phyloP scores from a whole-genome alignment of 2,113 vertebrate genomes.

The Ptyas mucosa region DNA sequence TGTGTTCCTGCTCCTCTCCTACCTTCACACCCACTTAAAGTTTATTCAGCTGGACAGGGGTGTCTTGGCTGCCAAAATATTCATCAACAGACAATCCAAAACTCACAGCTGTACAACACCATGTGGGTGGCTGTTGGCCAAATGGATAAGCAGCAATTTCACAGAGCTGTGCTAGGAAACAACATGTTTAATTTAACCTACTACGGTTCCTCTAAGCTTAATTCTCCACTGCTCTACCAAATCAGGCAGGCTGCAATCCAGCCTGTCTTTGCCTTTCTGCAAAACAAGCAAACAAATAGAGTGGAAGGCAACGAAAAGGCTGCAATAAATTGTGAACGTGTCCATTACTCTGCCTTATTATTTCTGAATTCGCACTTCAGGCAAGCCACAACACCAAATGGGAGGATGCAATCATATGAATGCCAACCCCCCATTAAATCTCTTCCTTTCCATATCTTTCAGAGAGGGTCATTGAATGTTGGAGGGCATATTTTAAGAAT shows the following conservation, averaged over 20 bases:
- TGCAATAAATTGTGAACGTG: background rate
- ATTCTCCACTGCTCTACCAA: conserved; percentile 1
- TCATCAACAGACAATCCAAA: conserved; percentile 4
- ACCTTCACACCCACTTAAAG: background rate
- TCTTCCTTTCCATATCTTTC: background rate
- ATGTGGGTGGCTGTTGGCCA: conserved; percentile 1
- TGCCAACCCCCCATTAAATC: background rate
- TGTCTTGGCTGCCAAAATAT: background rate
- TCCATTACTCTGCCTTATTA: background rate
- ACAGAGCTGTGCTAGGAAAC: conserved; percentile 19
- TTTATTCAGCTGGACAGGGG: background rate
- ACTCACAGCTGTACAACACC: background rate
- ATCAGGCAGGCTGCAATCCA: background rate
- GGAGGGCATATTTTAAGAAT: background rate
- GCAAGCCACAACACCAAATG: background rate
- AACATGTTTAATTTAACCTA: conserved; percentile 3
- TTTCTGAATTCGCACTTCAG: conserved; percentile 8
- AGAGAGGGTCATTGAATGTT: background rate
- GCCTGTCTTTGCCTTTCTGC: rapidly evolving
- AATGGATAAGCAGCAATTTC: background rate
- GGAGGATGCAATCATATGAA: background rate
- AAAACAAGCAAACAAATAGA: conserved; percentile 1
- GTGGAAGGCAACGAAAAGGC: background rate
- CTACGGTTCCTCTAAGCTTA: background rate
- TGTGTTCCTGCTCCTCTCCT: conserved; percentile 12